A percentile compares a stretch with the other conserved stretches of the same genome.
phyloP scores from a whole-genome alignment of 2,888 invertebrate species.

The Pilophorus perplexus region DNA sequence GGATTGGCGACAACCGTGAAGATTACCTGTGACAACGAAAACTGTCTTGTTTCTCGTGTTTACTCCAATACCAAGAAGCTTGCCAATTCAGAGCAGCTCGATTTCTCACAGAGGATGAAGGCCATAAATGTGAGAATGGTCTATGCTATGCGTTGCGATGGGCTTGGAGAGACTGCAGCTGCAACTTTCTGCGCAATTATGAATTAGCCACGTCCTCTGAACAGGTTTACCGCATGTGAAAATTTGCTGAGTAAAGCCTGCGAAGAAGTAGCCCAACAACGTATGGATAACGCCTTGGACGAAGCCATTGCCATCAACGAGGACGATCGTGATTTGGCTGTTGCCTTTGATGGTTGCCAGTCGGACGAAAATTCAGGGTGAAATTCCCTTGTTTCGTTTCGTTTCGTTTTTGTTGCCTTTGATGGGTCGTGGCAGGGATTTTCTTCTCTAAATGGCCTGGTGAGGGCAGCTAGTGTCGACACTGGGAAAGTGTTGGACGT shows the following conservation, averaged over 20 bases:
- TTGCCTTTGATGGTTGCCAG: too few relatives aligned
- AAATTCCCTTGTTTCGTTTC: slow-evolving; percentile 8
- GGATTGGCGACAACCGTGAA: too few relatives aligned
- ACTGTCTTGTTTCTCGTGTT: too few relatives aligned
- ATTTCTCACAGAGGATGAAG: not conserved
- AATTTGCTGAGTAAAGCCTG: not conserved
- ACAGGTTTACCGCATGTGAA: slow-evolving; percentile 4
- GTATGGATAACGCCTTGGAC: slow-evolving; percentile 38
- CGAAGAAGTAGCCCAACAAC: not conserved
- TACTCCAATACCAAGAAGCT: too few relatives aligned
- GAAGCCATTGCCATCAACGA: slow-evolving; percentile 35
- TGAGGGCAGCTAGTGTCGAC: slow-evolving; percentile 40
- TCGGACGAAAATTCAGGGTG: too few relatives aligned
- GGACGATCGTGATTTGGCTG: too few relatives aligned
- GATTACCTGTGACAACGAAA: too few relatives aligned
- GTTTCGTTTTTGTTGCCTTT: slow-evolving; percentile 19
- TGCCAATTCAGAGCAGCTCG: too few relatives aligned
- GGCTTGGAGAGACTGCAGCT: slow-evolving; percentile 24
- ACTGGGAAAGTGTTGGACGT: slow-evolving; percentile 41
- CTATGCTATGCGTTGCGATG: slow-evolving; percentile 27
- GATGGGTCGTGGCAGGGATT: slow-evolving; percentile 43
- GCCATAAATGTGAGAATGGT: slow-evolving; percentile 35
- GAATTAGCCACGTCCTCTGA: slow-evolving; percentile 36
- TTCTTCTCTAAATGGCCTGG: slow-evolving; percentile 39
- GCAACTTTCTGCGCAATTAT: slow-evolving; percentile 27